Evolutionary conservation across 2,888 invertebrate species (phyloP).

Genomic region (Hirtodrosophila confusa): DNA sequence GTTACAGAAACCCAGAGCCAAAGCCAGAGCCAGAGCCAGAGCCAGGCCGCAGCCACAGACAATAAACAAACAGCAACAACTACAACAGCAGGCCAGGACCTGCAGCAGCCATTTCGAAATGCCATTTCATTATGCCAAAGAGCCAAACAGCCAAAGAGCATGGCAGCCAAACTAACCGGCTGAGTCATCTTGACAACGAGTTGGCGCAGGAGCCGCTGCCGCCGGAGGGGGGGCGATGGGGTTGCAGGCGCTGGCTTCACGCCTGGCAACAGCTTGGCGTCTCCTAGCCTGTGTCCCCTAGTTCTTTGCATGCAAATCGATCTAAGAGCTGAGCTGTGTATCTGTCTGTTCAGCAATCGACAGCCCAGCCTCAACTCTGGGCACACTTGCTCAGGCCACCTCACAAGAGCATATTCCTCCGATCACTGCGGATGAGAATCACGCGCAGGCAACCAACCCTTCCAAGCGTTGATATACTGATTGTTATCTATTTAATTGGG

Average conservation of each 20-base stretch:
- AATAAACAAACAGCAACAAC: slow-evolving; percentile 61
- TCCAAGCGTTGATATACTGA: too few relatives aligned
- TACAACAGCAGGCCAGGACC: slow-evolving; percentile 38
- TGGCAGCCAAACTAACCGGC: slow-evolving; percentile 39
- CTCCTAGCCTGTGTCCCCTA: slow-evolving; percentile 35
- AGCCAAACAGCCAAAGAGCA: slow-evolving; percentile 22
- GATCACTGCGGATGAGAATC: not conserved
- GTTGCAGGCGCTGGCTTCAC: slow-evolving; percentile 11
- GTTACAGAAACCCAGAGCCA: slow-evolving; percentile 16
- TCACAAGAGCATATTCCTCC: not conserved
- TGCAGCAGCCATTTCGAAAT: slow-evolving; percentile 74
- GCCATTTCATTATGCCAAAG: slow-evolving; percentile 73
- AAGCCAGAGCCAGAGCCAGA: slow-evolving; percentile 13
- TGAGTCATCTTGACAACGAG: slow-evolving; percentile 61
- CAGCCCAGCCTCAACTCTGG: not conserved
- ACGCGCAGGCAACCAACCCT: too few relatives aligned
- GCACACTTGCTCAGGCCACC: too few relatives aligned
- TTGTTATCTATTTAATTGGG: too few relatives aligned
- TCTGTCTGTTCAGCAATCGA: slow-evolving; percentile 21
- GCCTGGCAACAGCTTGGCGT: slow-evolving; percentile 69
- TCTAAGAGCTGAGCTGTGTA: slow-evolving; percentile 28
- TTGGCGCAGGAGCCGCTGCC: slow-evolving; percentile 20
- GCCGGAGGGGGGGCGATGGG: not conserved
- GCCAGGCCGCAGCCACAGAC: slow-evolving; percentile 38
- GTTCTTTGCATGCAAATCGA: slow-evolving; percentile 65